Conservation (phyloP, 2,888 invertebrate species). For the Laothoe populi region DNA sequence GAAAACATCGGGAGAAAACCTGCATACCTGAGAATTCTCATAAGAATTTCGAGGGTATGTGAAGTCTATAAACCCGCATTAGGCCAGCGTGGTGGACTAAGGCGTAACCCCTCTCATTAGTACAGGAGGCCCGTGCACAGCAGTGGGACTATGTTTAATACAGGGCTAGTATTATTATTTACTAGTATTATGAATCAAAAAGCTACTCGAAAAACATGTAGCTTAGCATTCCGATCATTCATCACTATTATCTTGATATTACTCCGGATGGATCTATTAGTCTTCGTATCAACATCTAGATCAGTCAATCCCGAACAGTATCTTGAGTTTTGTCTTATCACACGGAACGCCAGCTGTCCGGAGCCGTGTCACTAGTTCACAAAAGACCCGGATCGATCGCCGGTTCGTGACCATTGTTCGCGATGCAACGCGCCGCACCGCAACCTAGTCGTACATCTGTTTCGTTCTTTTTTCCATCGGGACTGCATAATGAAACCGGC, state of each 20-base stretch:
- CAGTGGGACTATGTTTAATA: too few species aligned
- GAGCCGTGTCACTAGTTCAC: slow-evolving; percentile 56
- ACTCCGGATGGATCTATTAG: background rate
- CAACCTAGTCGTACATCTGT: slow-evolving; percentile 70
- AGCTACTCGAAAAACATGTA: too few species aligned
- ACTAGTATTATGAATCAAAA: too few species aligned
- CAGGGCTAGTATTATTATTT: too few species aligned
- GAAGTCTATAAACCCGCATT: too few species aligned
- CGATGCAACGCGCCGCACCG: slow-evolving; percentile 54
- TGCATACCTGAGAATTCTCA: too few species aligned
- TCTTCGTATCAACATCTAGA: background rate
- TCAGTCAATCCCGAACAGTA: background rate
- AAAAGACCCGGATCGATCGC: slow-evolving; percentile 77
- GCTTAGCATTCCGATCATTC: background rate
- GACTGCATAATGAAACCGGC: slow-evolving; percentile 79
- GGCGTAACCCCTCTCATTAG: too few species aligned
- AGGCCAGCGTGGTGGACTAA: too few species aligned
- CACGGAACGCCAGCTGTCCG: slow-evolving; percentile 57
- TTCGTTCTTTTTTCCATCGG: slow-evolving; percentile 79
- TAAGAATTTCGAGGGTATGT: too few species aligned
- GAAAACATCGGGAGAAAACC: too few species aligned
- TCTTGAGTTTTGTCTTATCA: slow-evolving; percentile 32
- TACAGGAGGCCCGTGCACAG: too few species aligned
- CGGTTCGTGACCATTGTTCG: slow-evolving; percentile 79
- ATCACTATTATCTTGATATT: background rate